Evolutionary conservation across 2,113 vertebrate species (phyloP), one percentile per base, ranked within the genome.

Genomic region (Mesocricetus auratus): DNA sequence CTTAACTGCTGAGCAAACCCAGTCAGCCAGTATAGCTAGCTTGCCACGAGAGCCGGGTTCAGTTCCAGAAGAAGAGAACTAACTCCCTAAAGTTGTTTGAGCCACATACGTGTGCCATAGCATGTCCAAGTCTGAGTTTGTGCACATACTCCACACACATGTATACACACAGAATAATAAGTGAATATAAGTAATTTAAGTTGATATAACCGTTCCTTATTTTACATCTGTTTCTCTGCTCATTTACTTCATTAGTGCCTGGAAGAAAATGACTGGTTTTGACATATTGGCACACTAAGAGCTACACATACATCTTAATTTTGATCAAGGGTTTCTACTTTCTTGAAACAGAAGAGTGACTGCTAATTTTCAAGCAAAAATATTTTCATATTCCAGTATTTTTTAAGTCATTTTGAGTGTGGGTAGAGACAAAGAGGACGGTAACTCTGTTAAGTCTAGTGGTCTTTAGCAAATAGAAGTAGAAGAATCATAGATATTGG

Each of bases 301-400:
- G 68, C 33, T 33, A 58, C 21, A 69, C 5, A 16, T 11, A 17
- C 1, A 19, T 66, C 53, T 92, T 66, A 66, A 50, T 56, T 85
- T 92, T 64, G 31, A 69, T 6, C 62, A 47, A 60, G 29, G 3
- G 53, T 26, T 89, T 90, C 50, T 83, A 53, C 36, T 58, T 3
- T 92, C 36, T 33, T n/a, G 66, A 95, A 93, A 83, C 17, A 73
- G 66, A 86, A 60, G 82, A n/a, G 4, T 66, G 3, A 1, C 58
- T 24, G 13, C 58, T 75, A 58, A 66, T 89, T 94, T 95, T 77
- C 58, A 64, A 79, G 68, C 26, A 47, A 45, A 95, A 71, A 39
- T 89, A 81, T 79, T 47, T 96, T 81, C 13, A 73, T 90, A 89
- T 93, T 78, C 47, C 75, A 74, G 50, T 78, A 39, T 86, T 69